Evolutionary conservation across 1,140 invertebrate genomes (phyloP).

Genomic region (Lasioglossum albipes): DNA sequence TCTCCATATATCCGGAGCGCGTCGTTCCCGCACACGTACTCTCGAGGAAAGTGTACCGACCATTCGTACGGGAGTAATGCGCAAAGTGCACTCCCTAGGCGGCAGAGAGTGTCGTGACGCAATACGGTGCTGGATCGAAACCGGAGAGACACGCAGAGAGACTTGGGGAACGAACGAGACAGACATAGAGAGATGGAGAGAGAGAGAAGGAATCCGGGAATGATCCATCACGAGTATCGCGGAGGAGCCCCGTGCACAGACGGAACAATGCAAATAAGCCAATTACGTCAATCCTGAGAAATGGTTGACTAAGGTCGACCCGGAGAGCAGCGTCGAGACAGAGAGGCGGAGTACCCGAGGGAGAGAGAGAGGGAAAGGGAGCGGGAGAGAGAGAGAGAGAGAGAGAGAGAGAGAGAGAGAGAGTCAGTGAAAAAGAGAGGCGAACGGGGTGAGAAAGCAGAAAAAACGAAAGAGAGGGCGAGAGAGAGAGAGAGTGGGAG

Average conservation of each 20-base stretch:
- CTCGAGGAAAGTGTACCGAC: background rate
- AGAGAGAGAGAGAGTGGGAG: too few species aligned
- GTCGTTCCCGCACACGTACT: background rate
- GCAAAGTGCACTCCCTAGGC: slow-evolving; percentile 24
- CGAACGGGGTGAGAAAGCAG: too few species aligned
- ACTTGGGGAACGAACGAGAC: too few species aligned
- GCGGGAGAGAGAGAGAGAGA: too few species aligned
- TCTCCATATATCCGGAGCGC: slow-evolving; percentile 18
- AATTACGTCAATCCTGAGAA: slow-evolving; percentile 73
- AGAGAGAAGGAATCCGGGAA: slow-evolving; percentile 14
- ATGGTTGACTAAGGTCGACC: slow-evolving; percentile 54
- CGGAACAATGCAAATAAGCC: slow-evolving; percentile 72
- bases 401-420: too few species aligned
- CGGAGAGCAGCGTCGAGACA: background rate
- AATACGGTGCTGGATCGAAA: background rate
- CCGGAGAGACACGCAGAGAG: too few species aligned
- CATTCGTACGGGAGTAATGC: background rate
- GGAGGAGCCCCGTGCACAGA: slow-evolving; percentile 36
- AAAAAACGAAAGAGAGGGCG: too few species aligned
- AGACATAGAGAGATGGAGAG: too few species aligned
- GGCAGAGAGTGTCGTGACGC: slow-evolving; percentile 13
- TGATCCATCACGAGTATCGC: slow-evolving; percentile 57
- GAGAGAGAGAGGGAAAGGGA: too few species aligned
- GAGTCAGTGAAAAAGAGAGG: too few species aligned
- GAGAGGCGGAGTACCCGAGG: too few species aligned